Base-by-base conservation (phyloP, 1,140 invertebrate species). In the Drosophila willistoni region DNA sequence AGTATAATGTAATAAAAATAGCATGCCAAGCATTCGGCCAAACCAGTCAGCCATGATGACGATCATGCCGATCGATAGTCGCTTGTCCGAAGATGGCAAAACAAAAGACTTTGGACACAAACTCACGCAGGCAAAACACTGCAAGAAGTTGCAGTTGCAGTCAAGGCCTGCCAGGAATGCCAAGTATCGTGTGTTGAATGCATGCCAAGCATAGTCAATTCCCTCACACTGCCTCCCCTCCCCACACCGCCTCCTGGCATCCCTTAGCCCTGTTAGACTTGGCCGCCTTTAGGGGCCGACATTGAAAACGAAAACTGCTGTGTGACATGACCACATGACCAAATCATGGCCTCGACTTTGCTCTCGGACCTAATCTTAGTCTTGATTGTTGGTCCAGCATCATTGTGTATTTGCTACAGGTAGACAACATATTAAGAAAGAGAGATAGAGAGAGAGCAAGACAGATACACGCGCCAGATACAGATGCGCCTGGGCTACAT, bases 1-100 rank as follows among this genome's bases (percentile, higher is more conserved):
- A 84, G 84, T 78, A 89, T 89, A 86, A 83, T 86, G 83, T 87
- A 86, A 87, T 87, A 89, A 89, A 89, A 89, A 89, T 89, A 89
- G 84, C 85, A 89, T 87, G 80, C 80, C 84, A 75, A 67, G 68
- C 71, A 79, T 72, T 77, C 36, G 64, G 55, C 68, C 71, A 68
- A 29, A 69, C 81, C 64, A 72, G 61, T 56, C 42, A 77, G 74
- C 74, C 74, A 86, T 72, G 84, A 87, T 80, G 84, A 89, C 79
- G 83, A 89, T 87, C 80, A 77, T 80, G 80, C 66, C 83, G 83
- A 86, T 86, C 83, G 83, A 86, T 86, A 86, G 83, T 86, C 68
- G 72, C 66, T 64, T 65, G 63, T 56, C 64, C 62, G 76, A 82
- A 73, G 79, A 78, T 82, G 71, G 83, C 83, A 82, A 81, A 89